Evolutionary conservation across 35 echinoderm and acorn worm species (phyloP), one percentile per base, ranked within the genome.

Genomic region (Apostichopus parvimensis): DNA sequence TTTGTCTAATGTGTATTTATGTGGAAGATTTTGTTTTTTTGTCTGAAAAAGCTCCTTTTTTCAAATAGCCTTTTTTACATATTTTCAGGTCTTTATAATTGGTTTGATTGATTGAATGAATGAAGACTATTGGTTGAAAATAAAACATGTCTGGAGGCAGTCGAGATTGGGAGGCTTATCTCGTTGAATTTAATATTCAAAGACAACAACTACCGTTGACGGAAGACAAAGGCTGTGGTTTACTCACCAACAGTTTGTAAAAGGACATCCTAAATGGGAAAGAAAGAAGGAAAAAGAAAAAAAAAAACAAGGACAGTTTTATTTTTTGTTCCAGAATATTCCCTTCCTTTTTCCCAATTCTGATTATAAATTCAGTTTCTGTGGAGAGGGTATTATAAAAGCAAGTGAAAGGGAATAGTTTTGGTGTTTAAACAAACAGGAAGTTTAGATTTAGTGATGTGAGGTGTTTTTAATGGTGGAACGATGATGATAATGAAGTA

Each of bases 131-230:
- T 84, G 81, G 54, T 84, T 84, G 20, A 84, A 84, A 84, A 59
- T 58, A 84, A 84, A 84, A 59, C 58, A 84, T 84, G 57, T 84
- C 81, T 84, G 81, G 55, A 84, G 81, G 81, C 81, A 84, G 81
- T 60, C 17, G 23, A 59, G 81, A 84, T 84, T 56, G 81, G 81
- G 81, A 59, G 54, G 81, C 81, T 84, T 84, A 84, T 58, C 81
- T 84, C 24, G 54, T 75, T 75, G 71, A 75, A 75, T 75, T 75
- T 75, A 75, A 75, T 75, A 75, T 75, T 18, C 71, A 75, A 75
- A 75, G 20, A 75, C 71, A 75, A 75, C 71, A 75, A 75, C 11
- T 75, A 18, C 71, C 21, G 71, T 75, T 75, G 71, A 75, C 21
- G 71, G 71, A 75, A 75, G 71, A 75, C 71, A 75, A 75, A 75